Conservation (phyloP, 1,140 invertebrate species). For the Paraescarpia echinospica region DNA sequence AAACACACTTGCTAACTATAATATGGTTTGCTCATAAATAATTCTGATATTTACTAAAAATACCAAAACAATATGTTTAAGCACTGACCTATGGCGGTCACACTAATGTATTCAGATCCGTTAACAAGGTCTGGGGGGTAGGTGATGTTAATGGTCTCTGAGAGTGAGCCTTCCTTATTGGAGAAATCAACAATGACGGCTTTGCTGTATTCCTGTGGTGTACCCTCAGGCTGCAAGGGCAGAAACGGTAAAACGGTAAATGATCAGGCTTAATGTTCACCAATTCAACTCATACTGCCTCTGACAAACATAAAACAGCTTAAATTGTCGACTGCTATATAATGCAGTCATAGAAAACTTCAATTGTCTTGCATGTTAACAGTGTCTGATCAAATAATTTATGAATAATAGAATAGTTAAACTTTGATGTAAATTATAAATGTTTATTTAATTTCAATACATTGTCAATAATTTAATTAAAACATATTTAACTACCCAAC, state of each 20-base stretch:
- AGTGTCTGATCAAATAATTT: background rate
- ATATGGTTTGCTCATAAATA: too few species aligned
- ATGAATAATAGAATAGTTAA: background rate
- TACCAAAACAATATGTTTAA: too few species aligned
- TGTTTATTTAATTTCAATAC: too few species aligned
- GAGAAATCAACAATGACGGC: conserved; percentile 41
- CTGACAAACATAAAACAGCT: too few species aligned
- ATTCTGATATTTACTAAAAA: too few species aligned
- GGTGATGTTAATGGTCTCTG: background rate
- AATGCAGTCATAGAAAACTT: background rate
- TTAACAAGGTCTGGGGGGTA: background rate
- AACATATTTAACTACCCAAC: background rate
- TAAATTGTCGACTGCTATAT: too few species aligned
- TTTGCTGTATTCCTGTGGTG: conserved; percentile 42
- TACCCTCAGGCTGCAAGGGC: conserved; percentile 44
- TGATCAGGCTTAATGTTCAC: background rate
- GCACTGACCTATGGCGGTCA: conserved; percentile 22
- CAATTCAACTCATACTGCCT: too few species aligned
- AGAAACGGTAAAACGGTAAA: background rate
- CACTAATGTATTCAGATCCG: conserved; percentile 19
- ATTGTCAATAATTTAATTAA: too few species aligned
- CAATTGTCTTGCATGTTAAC: background rate
- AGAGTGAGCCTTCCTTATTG: background rate
- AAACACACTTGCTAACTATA: too few species aligned
- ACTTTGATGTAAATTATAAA: background rate